Evolutionary conservation across 2,797 vertebrate genomes (phyloP).

Genomic region (Sebastes glaucus): DNA sequence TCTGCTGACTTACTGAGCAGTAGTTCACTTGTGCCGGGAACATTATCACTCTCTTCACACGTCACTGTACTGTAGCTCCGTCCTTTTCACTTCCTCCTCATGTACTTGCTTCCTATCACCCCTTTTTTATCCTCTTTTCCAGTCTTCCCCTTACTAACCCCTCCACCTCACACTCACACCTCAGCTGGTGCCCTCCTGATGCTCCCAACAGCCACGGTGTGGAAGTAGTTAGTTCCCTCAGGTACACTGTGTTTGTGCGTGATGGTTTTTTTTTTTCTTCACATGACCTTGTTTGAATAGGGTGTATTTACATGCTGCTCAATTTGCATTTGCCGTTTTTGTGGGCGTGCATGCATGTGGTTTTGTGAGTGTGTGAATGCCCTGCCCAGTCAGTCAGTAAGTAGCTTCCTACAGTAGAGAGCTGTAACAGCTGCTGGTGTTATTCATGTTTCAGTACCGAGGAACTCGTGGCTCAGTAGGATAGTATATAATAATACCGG

Average conservation of each 20-base stretch:
- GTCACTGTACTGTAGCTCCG: no score
- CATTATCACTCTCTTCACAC: not conserved
- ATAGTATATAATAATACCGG: conserved; percentile 37
- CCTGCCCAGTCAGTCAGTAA: conserved; percentile 21
- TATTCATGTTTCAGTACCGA: conserved; percentile 27
- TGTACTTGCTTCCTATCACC: not conserved
- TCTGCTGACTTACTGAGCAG: not conserved
- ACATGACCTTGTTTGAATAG: conserved; percentile 51
- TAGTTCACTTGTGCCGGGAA: not conserved
- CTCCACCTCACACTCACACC: conserved; percentile 8
- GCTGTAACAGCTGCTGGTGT: conserved; percentile 35
- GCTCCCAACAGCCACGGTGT: conserved; percentile 17
- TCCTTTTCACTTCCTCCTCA: not conserved
- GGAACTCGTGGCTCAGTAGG: conserved; percentile 36
- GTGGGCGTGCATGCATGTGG: not conserved
- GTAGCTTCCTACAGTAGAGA: conserved; percentile 9
- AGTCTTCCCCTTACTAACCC: conserved; percentile 9
- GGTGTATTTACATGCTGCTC: conserved; percentile 56
- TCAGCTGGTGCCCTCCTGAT: conserved; percentile 38
- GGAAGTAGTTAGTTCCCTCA: conserved; percentile 63
- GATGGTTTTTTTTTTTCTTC: not conserved
- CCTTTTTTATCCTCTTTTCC: not conserved
- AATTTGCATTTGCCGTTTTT: conserved; percentile 70
- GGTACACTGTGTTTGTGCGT: conserved; percentile 47
- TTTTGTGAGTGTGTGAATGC: conserved; percentile 3